These are phyloP conservation scores for Alligator sinensis DNA, from an alignment of 2,113 vertebrate species.

Conservation along the genomic window DNA sequence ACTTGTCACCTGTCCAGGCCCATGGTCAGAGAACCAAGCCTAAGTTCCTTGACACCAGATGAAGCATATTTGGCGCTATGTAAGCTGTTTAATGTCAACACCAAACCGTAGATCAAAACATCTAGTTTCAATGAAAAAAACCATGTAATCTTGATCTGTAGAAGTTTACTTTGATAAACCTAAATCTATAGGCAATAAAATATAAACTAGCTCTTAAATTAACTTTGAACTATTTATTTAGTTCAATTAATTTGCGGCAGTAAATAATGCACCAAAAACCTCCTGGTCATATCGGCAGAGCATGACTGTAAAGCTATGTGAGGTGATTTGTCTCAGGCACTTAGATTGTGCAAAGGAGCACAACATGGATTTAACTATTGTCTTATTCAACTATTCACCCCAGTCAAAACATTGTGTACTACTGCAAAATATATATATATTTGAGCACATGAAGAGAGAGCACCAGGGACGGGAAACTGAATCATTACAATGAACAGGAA, in stretches of 20 bases:
- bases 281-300: fast-evolving
- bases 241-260: fast-evolving
- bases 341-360: neutral
- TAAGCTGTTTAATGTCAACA: neutral
- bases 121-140: fast-evolving
- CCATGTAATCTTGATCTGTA: fast-evolving
- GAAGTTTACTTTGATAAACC: conserved; percentile 3
- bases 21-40: fast-evolving
- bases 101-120: neutral
- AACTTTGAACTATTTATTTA: neutral
- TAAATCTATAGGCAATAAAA: fast-evolving
- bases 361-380: neutral
- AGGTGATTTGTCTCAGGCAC: neutral
- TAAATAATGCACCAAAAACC: fast-evolving
- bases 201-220: neutral
- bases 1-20: neutral
- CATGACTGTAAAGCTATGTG: neutral
- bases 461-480: conserved; percentile 62
- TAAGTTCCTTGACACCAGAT: fast-evolving
- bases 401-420: fast-evolving
- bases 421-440: fast-evolving
- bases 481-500: neutral
- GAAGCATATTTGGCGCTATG: neutral
- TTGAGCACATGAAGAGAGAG: neutral
- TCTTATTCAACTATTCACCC: fast-evolving